A percentile compares a stretch with the other conserved stretches of the same genome.
Evolutionary conservation across 2,797 vertebrate species (phyloP).

Genomic region (Labeo calbasu): DNA sequence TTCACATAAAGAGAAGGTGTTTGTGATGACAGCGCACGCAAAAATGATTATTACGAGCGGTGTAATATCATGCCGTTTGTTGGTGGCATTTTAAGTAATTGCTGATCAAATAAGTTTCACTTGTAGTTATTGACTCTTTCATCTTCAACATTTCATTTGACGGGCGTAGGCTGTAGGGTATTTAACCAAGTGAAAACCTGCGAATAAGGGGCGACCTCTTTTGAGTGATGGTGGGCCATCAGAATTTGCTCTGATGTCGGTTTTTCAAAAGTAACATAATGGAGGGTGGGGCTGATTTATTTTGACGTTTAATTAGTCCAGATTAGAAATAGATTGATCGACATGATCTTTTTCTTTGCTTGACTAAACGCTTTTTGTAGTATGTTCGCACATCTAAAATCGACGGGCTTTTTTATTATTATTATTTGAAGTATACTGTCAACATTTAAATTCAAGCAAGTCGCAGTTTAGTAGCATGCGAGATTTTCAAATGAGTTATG

Average conservation of each 20-base stretch:
- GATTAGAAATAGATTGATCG: constrained; percentile 46
- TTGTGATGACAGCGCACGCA: neutral
- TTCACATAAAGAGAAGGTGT: neutral
- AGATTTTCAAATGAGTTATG: neutral
- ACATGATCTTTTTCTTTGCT: constrained; percentile 13
- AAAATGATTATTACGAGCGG: neutral
- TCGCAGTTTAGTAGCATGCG: neutral
- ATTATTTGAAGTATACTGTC: neutral
- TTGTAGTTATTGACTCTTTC: constrained; percentile 5
- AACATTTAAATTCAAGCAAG: neutral
- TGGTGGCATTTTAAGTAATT: neutral
- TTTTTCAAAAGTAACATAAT: constrained; percentile 22
- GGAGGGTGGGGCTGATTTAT: constrained; percentile 53
- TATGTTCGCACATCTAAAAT: neutral
- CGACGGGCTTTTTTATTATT: neutral
- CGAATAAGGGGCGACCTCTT: constrained; percentile 21
- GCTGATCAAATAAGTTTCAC: constrained; percentile 47
- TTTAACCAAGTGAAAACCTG: constrained; percentile 49
- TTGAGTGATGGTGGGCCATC: constrained; percentile 69
- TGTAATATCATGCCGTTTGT: neutral
- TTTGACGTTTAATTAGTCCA: constrained; percentile 34
- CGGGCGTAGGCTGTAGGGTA: constrained; percentile 38
- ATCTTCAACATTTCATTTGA: constrained; percentile 33
- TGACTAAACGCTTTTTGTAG: constrained; percentile 14
- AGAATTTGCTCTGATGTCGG: constrained; percentile 51